These are phyloP conservation scores for Rhodeus uyekii DNA, from an alignment of 2,797 vertebrate genomes.

Conservation along the genomic window DNA sequence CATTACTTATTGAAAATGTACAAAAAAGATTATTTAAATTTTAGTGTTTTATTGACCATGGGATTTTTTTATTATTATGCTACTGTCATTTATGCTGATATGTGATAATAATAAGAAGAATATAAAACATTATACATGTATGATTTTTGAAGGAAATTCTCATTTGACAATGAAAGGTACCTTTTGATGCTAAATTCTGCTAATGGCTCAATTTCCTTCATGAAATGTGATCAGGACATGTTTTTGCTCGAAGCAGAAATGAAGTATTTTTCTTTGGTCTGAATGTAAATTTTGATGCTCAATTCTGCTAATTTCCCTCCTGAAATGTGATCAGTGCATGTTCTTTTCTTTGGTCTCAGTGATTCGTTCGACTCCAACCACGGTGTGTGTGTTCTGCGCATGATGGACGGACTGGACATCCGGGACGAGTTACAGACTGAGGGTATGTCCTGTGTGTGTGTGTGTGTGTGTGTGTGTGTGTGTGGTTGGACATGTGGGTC, in stretches of 20 bases:
- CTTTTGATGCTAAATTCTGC: not conserved
- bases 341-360: constrained; percentile 55
- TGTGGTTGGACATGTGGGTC: not conserved
- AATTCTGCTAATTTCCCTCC: not conserved
- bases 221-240: not conserved
- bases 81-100: not conserved
- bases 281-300: constrained; percentile 62
- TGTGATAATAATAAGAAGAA: not conserved
- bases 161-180: no score
- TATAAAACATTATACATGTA: not conserved
- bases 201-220: not conserved
- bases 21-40: no score
- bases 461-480: not conserved
- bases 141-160: not conserved
- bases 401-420: constrained; percentile 73
- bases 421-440: constrained; percentile 68
- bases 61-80: not conserved
- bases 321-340: not conserved
- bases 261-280: not conserved
- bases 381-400: constrained; percentile 75
- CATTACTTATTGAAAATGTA: no score
- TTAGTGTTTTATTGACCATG: no score
- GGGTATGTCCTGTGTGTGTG: constrained; percentile 61
- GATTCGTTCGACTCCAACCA: constrained; percentile 78
- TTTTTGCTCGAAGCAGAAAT: not conserved